Evolutionary conservation across 2,797 vertebrate genomes (phyloP), one percentile per base, ranked within the genome.

Genomic region (Parauchenoglanis punctatus): DNA sequence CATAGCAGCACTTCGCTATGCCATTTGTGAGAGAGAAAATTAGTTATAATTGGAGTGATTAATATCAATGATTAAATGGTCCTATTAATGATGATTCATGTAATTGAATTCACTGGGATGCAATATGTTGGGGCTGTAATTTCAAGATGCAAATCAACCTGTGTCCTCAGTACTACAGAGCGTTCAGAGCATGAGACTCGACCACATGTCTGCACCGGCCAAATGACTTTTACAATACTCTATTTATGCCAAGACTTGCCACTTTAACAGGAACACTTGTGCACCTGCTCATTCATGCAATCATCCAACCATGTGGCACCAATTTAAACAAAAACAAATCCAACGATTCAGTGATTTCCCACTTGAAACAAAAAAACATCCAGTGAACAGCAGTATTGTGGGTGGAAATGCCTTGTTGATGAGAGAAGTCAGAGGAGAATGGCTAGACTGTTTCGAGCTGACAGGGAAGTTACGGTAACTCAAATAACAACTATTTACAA

Each of bases 51-150:
- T 89, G 91, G 87, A 88, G 88, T 88, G 91, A 94, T 94, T 93
- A 94, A 94, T 94, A 95, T 93, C 91, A 88, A 94, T 94, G 93
- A 96, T 94, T 92, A 92, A 94, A 93, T 86, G 86, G 87, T 93
- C 89, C 91, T 93, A 93, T 93, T 93, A 94, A 93, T 92, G 91
- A 93, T 93, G 92, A 93, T 92, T 92, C 89, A 85, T 90, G 87
- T 95, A 94, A 95, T 95, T 94, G 93, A 90, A 91, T 93, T 92
- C 91, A 93, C 90, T 90, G 84, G 91, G 91, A 93, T 44, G 91
- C 92, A 93, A 92, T 93, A 91, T 92, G 92, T 91, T 88, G 88
- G 86, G 86, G 84, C 84, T 93, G 91, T 92, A 75, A 93, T 91
- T 92, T 88, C 85, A 59, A 87, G 89, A 92, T 90, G 93, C 92